Evolutionary conservation across 2,797 vertebrate genomes (phyloP).

Genomic region (Hybognathus amarus): DNA sequence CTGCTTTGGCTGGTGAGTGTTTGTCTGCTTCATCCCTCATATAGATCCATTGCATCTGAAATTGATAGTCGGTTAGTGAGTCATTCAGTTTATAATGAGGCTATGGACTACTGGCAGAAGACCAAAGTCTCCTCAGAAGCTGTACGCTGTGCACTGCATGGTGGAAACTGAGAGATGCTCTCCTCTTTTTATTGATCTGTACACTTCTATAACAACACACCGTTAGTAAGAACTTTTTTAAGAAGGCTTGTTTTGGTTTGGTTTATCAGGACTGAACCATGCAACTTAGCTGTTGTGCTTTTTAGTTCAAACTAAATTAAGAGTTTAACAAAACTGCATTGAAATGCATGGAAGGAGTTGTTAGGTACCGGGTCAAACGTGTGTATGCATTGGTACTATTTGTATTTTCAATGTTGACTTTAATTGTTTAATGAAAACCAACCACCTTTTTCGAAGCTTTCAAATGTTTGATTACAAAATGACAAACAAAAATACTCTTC

Average conservation of each 20-base stretch:
- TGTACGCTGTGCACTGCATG: background rate
- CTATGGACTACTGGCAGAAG: slow-evolving; percentile 17
- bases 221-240: background rate
- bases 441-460: background rate
- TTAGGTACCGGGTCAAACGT: background rate
- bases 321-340: background rate
- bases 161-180: background rate
- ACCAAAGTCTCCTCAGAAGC: slow-evolving; percentile 8
- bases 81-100: slow-evolving; percentile 35
- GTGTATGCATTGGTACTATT: background rate
- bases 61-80: slow-evolving; percentile 16
- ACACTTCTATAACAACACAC: background rate
- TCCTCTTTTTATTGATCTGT: background rate
- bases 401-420: background rate
- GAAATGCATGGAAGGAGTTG: background rate
- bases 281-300: background rate
- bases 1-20: slow-evolving; percentile 97
- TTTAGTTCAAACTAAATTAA: background rate
- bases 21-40: slow-evolving; percentile 33
- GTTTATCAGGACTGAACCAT: background rate
- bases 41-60: slow-evolving; percentile 17
- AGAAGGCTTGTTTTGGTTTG: background rate
- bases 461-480: background rate
- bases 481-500: background rate
- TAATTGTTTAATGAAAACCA: background rate